Evolutionary conservation across 1,140 invertebrate species (phyloP), one percentile per base, ranked within the genome.

Genomic region (Aphaenogaster ashmeadi): DNA sequence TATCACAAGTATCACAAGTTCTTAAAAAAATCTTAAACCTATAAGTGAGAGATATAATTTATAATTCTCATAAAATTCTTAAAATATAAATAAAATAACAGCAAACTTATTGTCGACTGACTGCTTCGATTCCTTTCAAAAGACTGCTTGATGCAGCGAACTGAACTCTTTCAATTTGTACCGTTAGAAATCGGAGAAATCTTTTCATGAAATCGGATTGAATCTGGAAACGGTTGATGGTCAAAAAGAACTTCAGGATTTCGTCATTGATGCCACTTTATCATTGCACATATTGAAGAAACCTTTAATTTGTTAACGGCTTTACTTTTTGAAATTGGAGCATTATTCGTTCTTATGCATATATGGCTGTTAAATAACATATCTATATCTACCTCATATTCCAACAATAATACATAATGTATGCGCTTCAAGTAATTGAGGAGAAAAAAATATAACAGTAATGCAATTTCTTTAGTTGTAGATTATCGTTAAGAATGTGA

Each of bases 71-170:
- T 56, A 56, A 56, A 18, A 56, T 56, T 56, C 18, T 56, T 18
- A 56, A n/a, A 56, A 56, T 54, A 54, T 15, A 56, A 52, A 15
- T 5, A 52, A 15, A 9, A 41, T 66, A 66, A 66, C 15, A 38
- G 38, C 64, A 21, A 44, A n/a, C n/a, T 44, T 67, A 67, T 67
- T 67, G 64, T 44, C 64, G 7, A 8, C n/a, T 44, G n/a, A 44
- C 38, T 67, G 64, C 18, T 18, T 67, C 9, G 36, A n/a, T 67
- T 67, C 18, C 62, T 38, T 66, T 66, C 7, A 67, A 67, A 67
- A 33, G 8, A 56, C 38, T 13, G 33, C 36, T 67, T 18, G 62
- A 36, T 41, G 64, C 64, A 67, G 8, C 5, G 64, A 67, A 62
- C 8, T 21, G 27, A 62, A 13, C 33, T 66, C 15, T 41, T 18